A percentile compares a stretch with the other conserved stretches of the same genome.
phyloP scores from a whole-genome alignment of 2,113 vertebrate genomes.

The Empidonax alnorum region DNA sequence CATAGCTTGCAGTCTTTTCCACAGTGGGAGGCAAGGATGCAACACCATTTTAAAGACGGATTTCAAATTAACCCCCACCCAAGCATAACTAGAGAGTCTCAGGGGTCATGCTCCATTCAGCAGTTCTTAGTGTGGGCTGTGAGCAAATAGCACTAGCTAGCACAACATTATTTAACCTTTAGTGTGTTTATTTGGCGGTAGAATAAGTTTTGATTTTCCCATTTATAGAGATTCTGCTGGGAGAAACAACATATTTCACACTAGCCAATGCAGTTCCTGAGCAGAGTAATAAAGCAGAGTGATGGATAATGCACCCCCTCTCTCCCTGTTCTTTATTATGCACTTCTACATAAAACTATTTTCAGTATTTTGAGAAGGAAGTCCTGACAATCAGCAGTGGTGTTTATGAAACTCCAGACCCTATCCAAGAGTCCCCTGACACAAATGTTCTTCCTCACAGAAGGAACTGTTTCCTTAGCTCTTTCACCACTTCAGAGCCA shows the following conservation, averaged over 20 bases:
- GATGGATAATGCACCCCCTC: slow-evolving; percentile 15
- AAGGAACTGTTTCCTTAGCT: slow-evolving; percentile 54
- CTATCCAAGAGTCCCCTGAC: slow-evolving; percentile 29
- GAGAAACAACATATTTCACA: slow-evolving; percentile 58
- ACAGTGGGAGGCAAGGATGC: neutral
- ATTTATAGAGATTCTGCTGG: slow-evolving; percentile 58
- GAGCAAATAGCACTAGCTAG: slow-evolving; percentile 8
- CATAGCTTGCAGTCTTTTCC: neutral
- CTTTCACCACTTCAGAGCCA: neutral
- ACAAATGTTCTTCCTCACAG: slow-evolving; percentile 59
- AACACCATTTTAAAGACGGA: neutral
- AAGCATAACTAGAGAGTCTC: neutral
- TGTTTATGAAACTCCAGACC: slow-evolving; percentile 66
- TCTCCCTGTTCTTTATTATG: slow-evolving; percentile 16
- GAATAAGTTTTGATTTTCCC: slow-evolving; percentile 55
- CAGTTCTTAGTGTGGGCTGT: neutral
- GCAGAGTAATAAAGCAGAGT: slow-evolving; percentile 44
- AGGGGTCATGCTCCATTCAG: neutral
- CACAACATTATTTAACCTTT: slow-evolving; percentile 57
- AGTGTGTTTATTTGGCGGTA: slow-evolving; percentile 12
- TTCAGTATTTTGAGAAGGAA: slow-evolving; percentile 62
- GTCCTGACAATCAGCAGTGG: slow-evolving; percentile 40
- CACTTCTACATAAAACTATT: slow-evolving; percentile 49
- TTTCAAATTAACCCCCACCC: slow-evolving; percentile 6
- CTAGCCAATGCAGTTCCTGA: slow-evolving; percentile 37